Percentiles rank a stretch among this genome's conserved stretches.
phyloP scores from a whole-genome alignment of 1,140 invertebrate genomes.

The Hypsibius dujardini region DNA sequence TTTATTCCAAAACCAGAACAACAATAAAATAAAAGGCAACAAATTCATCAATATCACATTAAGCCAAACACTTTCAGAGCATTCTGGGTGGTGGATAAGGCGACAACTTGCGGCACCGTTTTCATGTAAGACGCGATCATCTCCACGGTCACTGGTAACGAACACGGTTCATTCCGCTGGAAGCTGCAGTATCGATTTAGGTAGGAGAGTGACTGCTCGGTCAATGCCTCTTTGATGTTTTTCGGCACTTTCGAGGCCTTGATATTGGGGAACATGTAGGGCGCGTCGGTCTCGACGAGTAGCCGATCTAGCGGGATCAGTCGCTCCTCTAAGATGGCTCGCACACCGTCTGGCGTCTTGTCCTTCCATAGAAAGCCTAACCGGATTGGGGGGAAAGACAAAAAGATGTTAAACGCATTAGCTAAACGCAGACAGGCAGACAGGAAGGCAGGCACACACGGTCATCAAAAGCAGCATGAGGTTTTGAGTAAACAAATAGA shows the following conservation, averaged over 20 bases:
- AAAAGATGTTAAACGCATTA: too few species aligned
- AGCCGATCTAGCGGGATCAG: slow-evolving; percentile 61
- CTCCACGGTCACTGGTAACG: slow-evolving; percentile 73
- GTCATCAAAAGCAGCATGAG: too few species aligned
- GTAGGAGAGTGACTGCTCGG: slow-evolving; percentile 53
- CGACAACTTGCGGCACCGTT: slow-evolving; percentile 68
- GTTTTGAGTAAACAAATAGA: too few species aligned
- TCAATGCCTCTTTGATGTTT: slow-evolving; percentile 64
- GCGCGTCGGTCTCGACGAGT: slow-evolving; percentile 75
- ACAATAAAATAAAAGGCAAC: too few species aligned
- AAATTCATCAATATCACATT: slow-evolving; percentile 26
- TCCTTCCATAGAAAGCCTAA: slow-evolving; percentile 79
- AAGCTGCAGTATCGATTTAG: slow-evolving; percentile 69
- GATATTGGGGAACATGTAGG: slow-evolving; percentile 89
- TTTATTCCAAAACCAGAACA: too few species aligned
- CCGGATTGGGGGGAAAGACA: background rate
- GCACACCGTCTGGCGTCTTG: slow-evolving; percentile 69
- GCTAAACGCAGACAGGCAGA: too few species aligned
- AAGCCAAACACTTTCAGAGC: slow-evolving; percentile 77
- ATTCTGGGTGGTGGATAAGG: slow-evolving; percentile 75
- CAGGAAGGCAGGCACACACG: too few species aligned
- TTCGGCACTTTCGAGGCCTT: slow-evolving; percentile 70
- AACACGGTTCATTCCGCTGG: slow-evolving; percentile 86
- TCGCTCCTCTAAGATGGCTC: slow-evolving; percentile 58
- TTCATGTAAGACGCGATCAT: slow-evolving; percentile 76